These are phyloP conservation scores for Gallinago paraguaiae DNA, from an alignment of 2,113 vertebrate species.

Conservation along the genomic window DNA sequence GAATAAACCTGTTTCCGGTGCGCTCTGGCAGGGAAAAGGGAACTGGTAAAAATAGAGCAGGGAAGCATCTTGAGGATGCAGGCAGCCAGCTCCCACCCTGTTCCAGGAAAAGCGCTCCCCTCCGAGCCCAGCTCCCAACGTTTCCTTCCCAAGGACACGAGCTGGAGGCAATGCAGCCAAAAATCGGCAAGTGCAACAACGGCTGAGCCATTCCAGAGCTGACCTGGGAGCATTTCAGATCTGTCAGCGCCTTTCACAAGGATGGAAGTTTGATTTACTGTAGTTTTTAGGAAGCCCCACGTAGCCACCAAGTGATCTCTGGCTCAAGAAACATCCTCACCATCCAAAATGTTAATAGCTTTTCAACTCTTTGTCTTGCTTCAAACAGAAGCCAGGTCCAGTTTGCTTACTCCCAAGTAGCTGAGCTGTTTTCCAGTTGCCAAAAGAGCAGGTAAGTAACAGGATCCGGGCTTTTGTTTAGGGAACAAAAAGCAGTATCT, in stretches of 20 bases:
- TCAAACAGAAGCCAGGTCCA: not conserved
- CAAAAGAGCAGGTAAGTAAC: slow-evolving; percentile 36
- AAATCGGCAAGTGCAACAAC: not conserved
- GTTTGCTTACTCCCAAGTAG: not conserved
- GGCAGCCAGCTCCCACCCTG: not conserved
- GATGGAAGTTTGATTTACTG: not conserved
- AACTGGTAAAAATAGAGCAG: slow-evolving; percentile 59
- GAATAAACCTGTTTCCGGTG: slow-evolving; percentile 44
- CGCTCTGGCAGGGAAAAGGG: slow-evolving; percentile 43
- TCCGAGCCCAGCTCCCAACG: not conserved
- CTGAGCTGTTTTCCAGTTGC: not conserved
- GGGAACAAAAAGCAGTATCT: slow-evolving; percentile 12
- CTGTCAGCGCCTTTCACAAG: not conserved
- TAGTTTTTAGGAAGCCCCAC: not conserved
- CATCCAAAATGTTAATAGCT: not conserved
- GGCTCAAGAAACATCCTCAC: not conserved
- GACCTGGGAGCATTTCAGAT: not conserved
- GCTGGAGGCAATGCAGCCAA: not conserved
- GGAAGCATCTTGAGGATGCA: slow-evolving; percentile 44
- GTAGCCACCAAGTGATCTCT: not conserved
- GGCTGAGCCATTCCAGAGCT: not conserved
- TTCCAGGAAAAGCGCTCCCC: not conserved
- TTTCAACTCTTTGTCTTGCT: not conserved
- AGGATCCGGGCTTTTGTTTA: slow-evolving; percentile 33
- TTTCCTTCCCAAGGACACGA: not conserved